Conservation (phyloP, 2,888 invertebrate species). For the Hemithea aestivaria region DNA sequence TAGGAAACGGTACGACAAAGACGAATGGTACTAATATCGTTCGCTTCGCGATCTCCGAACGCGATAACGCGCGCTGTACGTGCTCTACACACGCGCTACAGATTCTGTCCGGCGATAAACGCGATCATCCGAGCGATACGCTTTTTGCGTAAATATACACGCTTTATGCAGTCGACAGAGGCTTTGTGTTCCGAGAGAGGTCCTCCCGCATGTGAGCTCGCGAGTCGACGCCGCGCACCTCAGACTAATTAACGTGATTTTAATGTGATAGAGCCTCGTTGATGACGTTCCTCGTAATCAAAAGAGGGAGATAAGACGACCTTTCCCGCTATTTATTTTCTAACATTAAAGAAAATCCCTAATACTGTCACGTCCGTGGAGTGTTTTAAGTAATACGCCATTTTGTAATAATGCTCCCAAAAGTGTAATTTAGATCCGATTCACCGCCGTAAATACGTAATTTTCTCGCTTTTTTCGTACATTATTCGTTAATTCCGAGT, state of each 20-base stretch:
- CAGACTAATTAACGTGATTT: slow-evolving; percentile 15
- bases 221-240: background rate
- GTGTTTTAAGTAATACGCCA: slow-evolving; percentile 44
- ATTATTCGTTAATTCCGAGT: slow-evolving; percentile 57
- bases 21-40: slow-evolving; percentile 78
- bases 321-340: slow-evolving; percentile 16
- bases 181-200: slow-evolving; percentile 41
- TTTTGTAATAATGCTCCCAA: slow-evolving; percentile 46
- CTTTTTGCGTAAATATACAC: slow-evolving; percentile 74
- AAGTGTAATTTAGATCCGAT: slow-evolving; percentile 47
- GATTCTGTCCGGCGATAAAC: slow-evolving; percentile 69
- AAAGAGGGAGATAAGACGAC: slow-evolving; percentile 14
- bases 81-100: slow-evolving; percentile 71
- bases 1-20: slow-evolving; percentile 76
- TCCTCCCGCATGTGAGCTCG: slow-evolving; percentile 8
- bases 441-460: slow-evolving; percentile 48
- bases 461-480: slow-evolving; percentile 48
- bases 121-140: slow-evolving; percentile 69
- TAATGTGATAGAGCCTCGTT: slow-evolving; percentile 13
- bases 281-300: slow-evolving; percentile 14
- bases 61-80: slow-evolving; percentile 64
- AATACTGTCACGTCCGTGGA: slow-evolving; percentile 34
- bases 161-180: slow-evolving; percentile 54
- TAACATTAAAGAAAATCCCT: slow-evolving; percentile 24
- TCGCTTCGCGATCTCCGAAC: slow-evolving; percentile 59